Evolutionary conservation across 2,888 invertebrate species (phyloP).

Genomic region (Caenorhabditis sulstoni): DNA sequence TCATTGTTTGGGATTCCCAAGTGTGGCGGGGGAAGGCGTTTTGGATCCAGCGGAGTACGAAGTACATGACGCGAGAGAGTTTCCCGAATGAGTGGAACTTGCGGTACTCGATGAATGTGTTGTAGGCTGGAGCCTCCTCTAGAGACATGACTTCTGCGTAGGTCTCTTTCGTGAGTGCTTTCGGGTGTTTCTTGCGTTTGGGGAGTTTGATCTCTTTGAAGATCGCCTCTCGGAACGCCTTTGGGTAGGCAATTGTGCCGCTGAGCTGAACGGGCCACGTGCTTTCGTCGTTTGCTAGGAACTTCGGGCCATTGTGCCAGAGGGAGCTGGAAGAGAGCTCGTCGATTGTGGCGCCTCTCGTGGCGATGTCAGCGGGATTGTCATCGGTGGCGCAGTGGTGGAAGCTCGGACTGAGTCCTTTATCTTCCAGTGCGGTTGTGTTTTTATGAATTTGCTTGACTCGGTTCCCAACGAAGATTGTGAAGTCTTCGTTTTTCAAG

Average conservation of each 20-base stretch:
- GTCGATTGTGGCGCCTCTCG: conserved; percentile 60
- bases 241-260: not conserved
- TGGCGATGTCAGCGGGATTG: conserved; percentile 79
- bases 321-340: conserved; percentile 21
- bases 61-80: too few species aligned
- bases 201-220: not conserved
- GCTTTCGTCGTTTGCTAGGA: not conserved
- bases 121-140: too few species aligned
- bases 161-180: too few species aligned
- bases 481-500: not conserved
- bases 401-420: not conserved
- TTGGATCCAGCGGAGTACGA: too few species aligned
- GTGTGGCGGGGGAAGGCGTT: not conserved
- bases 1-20: not conserved
- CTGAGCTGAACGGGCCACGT: conserved; percentile 7
- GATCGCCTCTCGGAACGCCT: too few species aligned
- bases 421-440: not conserved
- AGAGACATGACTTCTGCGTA: too few species aligned
- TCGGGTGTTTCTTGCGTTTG: not conserved
- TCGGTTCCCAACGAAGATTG: not conserved
- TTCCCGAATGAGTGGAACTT: too few species aligned
- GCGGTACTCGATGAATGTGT: too few species aligned
- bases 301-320: conserved; percentile 39
- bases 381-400: conserved; percentile 67
- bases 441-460: not conserved